phyloP scores from a whole-genome alignment of 1,140 invertebrate genomes.

The Drosophila parabipectinata region DNA sequence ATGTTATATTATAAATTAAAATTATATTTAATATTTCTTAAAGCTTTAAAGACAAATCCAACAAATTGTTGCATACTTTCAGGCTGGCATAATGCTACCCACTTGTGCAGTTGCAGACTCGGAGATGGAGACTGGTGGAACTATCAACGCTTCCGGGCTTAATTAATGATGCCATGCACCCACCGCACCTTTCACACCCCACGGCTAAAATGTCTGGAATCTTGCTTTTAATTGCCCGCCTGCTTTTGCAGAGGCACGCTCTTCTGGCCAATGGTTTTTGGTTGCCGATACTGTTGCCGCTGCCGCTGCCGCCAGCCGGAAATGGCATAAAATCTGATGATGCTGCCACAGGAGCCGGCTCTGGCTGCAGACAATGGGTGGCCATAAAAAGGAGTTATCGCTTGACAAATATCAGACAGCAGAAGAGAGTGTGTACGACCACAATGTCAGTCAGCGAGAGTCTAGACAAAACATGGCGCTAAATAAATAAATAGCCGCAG shows the following conservation, averaged over 20 bases:
- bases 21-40: background rate
- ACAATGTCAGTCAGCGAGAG: slow-evolving; percentile 49
- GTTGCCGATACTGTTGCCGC: background rate
- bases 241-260: slow-evolving; percentile 70
- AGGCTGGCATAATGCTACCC: background rate
- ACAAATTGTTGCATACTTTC: background rate
- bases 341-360: slow-evolving; percentile 7
- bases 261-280: slow-evolving; percentile 17
- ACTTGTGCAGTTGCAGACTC: background rate
- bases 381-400: slow-evolving; percentile 76
- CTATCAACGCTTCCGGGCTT: slow-evolving; percentile 38
- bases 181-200: slow-evolving; percentile 20
- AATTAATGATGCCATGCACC: slow-evolving; percentile 59
- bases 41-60: background rate
- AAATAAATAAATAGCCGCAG: slow-evolving; percentile 75
- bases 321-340: slow-evolving; percentile 68
- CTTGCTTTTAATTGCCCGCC: slow-evolving; percentile 75
- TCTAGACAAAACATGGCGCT: slow-evolving; percentile 81
- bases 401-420: slow-evolving; percentile 65
- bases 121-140: slow-evolving; percentile 2
- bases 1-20: too few relatives aligned
- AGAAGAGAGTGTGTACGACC: slow-evolving; percentile 12
- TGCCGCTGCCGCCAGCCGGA: slow-evolving; percentile 46
- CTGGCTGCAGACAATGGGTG: slow-evolving; percentile 48
- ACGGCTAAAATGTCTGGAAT: slow-evolving; percentile 43